Conservation (phyloP, 2,888 invertebrate genomes). For the Tetranychus piercei region DNA sequence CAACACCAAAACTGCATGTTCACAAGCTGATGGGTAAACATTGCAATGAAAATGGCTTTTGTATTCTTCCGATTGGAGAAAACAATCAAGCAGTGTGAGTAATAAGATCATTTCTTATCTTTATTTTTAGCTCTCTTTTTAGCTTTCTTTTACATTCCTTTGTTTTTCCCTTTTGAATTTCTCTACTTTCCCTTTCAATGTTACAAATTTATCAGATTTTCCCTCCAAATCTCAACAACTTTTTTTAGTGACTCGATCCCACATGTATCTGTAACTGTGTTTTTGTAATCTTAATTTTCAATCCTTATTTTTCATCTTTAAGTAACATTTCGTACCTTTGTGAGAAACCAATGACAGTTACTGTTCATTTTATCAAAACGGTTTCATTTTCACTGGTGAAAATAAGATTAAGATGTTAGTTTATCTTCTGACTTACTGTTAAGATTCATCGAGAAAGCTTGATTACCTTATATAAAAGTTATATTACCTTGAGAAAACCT, state of each 20-base stretch:
- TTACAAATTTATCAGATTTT: background rate
- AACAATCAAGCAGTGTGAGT: conserved; percentile 21
- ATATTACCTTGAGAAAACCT: no score
- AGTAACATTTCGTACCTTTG: no score
- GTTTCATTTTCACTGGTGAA: background rate
- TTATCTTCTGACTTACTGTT: no score
- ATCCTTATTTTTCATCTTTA: background rate
- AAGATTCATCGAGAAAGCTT: no score
- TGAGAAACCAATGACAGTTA: no score
- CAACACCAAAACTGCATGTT: conserved; percentile 23
- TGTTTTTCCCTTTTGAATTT: background rate
- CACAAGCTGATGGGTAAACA: conserved; percentile 25
- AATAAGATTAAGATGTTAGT: no score
- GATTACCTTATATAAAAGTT: no score
- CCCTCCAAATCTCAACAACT: background rate
- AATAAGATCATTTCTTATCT: conserved; percentile 1
- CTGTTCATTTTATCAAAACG: conserved; percentile 10
- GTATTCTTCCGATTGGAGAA: conserved; percentile 18
- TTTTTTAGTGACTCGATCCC: no score
- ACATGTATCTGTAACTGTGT: no score
- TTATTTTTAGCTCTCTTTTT: background rate
- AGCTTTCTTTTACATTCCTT: background rate
- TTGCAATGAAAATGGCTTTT: conserved; percentile 22
- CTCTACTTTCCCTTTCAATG: no score
- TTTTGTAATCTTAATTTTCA: background rate